phyloP scores from a whole-genome alignment of 2,888 invertebrate species.

The Athripsodes cinereus region DNA sequence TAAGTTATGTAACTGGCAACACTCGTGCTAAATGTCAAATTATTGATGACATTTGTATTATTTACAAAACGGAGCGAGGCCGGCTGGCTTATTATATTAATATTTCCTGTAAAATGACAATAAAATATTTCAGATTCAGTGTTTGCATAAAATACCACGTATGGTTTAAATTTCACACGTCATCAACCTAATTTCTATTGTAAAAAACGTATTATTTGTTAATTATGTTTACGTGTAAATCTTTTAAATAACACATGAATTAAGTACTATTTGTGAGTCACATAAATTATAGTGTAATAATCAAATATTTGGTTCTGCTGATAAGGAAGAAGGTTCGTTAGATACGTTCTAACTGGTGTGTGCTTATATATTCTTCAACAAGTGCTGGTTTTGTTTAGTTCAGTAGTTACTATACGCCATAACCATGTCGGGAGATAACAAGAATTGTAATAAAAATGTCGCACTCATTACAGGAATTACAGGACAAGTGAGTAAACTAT shows the following conservation, averaged over 20 bases:
- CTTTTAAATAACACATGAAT: no score
- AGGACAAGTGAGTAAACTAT: slow-evolving; percentile 80
- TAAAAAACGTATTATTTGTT: no score
- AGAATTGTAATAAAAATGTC: slow-evolving; percentile 49
- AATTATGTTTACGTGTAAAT: no score
- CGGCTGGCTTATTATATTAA: neutral
- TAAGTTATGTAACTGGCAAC: neutral
- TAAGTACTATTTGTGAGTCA: neutral
- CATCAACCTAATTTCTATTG: no score
- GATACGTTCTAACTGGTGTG: neutral
- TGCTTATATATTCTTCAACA: neutral
- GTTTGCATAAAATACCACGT: no score
- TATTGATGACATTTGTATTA: neutral
- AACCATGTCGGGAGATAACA: slow-evolving; percentile 12
- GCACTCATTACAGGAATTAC: slow-evolving; percentile 96
- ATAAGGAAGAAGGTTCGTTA: neutral
- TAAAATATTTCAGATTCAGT: no score
- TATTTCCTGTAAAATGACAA: neutral
- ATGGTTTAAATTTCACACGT: no score
- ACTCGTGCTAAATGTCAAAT: neutral
- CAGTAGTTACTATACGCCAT: no score
- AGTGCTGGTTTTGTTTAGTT: no score
- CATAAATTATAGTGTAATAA: neutral
- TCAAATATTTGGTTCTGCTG: neutral
- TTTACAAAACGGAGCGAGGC: neutral